A percentile compares a stretch with the other conserved stretches of the same genome.
Conservation (phyloP, 2,113 vertebrate species). For the Gopherus flavomarginatus region DNA sequence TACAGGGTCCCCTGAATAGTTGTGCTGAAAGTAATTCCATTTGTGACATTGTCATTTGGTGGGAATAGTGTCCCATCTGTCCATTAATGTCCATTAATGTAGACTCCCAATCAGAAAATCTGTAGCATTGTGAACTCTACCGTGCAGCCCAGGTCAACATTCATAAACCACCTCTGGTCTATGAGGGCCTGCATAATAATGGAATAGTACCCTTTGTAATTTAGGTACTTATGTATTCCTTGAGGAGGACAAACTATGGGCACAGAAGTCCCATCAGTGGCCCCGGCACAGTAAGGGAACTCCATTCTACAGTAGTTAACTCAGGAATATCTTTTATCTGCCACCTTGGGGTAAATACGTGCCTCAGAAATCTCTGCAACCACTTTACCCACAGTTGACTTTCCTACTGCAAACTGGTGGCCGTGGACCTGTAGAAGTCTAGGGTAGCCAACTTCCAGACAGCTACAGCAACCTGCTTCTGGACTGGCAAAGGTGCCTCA, state of each 20-base stretch:
- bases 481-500: too few species aligned
- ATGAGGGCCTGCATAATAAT: not conserved
- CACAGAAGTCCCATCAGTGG: not conserved
- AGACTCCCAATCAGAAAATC: not conserved
- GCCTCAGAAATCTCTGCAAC: not conserved
- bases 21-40: not conserved
- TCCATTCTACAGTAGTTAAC: not conserved
- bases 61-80: not conserved
- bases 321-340: not conserved
- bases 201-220: not conserved
- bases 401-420: not conserved
- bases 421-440: not conserved
- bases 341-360: not conserved
- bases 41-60: not conserved
- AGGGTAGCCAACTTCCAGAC: not conserved
- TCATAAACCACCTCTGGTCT: not conserved
- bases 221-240: not conserved
- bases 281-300: not conserved
- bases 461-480: not conserved
- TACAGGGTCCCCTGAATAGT: not conserved
- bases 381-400: not conserved
- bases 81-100: not conserved
- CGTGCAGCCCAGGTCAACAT: not conserved
- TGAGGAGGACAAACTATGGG: not conserved
- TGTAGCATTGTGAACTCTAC: not conserved